phyloP scores from a whole-genome alignment of 2,888 invertebrate genomes.

The Apamea anceps region DNA sequence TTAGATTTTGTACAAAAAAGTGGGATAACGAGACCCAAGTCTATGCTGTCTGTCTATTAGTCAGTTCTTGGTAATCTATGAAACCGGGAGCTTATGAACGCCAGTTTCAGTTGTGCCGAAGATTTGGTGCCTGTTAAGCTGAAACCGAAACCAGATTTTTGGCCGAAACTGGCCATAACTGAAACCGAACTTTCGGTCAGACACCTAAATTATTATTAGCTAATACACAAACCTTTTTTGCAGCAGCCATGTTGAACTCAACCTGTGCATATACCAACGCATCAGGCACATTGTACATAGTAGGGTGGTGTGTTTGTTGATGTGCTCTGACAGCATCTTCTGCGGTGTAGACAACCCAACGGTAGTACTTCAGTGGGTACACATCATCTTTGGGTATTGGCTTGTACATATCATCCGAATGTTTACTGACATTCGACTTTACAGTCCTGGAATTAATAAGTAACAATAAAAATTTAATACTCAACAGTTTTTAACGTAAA shows the following conservation, averaged over 20 bases:
- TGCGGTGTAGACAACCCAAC: conserved; percentile 91
- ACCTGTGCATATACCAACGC: conserved; percentile 92
- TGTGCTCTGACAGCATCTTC: conserved; percentile 94
- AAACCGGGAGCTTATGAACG: too few relatives aligned
- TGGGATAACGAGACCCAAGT: too few relatives aligned
- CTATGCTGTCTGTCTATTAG: too few relatives aligned
- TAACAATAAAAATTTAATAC: not conserved
- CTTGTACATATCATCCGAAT: conserved; percentile 90
- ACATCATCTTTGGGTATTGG: conserved; percentile 87
- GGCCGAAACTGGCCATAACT: too few relatives aligned
- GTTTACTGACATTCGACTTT: conserved; percentile 85
- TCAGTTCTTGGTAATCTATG: too few relatives aligned
- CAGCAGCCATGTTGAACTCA: conserved; percentile 95
- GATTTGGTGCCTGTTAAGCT: too few relatives aligned
- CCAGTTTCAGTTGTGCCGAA: too few relatives aligned
- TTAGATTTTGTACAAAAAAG: too few relatives aligned
- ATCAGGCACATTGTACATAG: conserved; percentile 94
- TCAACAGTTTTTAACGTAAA: not conserved
- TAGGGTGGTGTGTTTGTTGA: conserved; percentile 95
- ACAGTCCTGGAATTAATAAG: conserved; percentile 72
- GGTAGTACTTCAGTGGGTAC: conserved; percentile 92
- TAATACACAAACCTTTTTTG: conserved; percentile 89
- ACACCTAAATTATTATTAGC: not conserved
- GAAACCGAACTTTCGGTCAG: too few relatives aligned
- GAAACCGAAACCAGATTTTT: too few relatives aligned